These are phyloP conservation scores for Xylocampa areola DNA, from an alignment of 2,888 invertebrate species.

Conservation along the genomic window DNA sequence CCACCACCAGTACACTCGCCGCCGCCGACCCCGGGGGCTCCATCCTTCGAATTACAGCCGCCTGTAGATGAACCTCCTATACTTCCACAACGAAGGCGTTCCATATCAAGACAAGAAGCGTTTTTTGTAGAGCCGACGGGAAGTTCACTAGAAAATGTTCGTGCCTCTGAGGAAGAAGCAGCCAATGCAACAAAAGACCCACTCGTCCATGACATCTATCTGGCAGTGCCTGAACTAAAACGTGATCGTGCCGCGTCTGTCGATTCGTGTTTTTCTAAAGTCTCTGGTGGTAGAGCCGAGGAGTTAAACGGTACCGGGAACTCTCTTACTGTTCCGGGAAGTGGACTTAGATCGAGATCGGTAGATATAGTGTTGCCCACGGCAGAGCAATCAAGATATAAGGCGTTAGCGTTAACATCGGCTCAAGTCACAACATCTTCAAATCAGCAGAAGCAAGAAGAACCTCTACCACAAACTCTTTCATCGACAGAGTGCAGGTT, in stretches of 20 bases:
- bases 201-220: conserved; percentile 92
- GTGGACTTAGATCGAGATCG: conserved; percentile 93
- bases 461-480: conserved; percentile 61
- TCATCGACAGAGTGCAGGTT: conserved; percentile 75
- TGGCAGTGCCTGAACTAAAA: conserved; percentile 95
- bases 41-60: conserved; percentile 90
- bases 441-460: conserved; percentile 66
- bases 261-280: conserved; percentile 95
- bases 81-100: conserved; percentile 91
- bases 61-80: conserved; percentile 83
- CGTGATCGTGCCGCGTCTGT: conserved; percentile 96
- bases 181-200: conserved; percentile 75
- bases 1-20: conserved; percentile 82
- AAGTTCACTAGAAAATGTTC: conserved; percentile 92
- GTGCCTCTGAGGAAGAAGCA: conserved; percentile 85
- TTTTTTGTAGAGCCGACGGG: conserved; percentile 94
- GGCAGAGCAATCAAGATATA: conserved; percentile 95
- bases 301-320: conserved; percentile 91
- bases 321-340: conserved; percentile 92
- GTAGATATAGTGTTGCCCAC: conserved; percentile 97
- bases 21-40: conserved; percentile 88
- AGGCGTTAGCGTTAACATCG: conserved; percentile 93
- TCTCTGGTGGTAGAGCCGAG: conserved; percentile 92
- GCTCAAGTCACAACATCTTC: conserved; percentile 75
- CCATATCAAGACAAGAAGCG: conserved; percentile 95